Percentiles rank a stretch among this genome's conserved stretches.
Evolutionary conservation across 1,140 invertebrate genomes (phyloP).

Genomic region (Scaptomyza graminum): DNA sequence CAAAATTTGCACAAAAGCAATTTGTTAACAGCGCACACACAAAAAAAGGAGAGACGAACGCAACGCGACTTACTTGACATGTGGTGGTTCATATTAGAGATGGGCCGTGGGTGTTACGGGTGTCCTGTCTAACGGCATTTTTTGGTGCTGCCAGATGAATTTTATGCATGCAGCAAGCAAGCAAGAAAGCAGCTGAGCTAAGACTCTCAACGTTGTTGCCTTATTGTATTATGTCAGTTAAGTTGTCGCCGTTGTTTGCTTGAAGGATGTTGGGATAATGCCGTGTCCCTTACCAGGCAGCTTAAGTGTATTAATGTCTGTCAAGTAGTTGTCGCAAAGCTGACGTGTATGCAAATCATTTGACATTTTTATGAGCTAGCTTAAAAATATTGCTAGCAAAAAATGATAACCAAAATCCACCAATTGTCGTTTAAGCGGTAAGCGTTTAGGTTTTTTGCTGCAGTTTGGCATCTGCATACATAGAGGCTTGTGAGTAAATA

Average conservation of each 20-base stretch:
- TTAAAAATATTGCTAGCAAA: conserved; percentile 13
- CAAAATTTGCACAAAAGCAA: conserved; percentile 79
- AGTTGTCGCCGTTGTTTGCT: conserved; percentile 70
- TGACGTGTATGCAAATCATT: conserved; percentile 81
- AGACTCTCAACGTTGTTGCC: conserved; percentile 52
- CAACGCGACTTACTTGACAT: conserved; percentile 56
- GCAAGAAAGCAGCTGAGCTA: background rate
- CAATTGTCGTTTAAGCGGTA: conserved; percentile 5
- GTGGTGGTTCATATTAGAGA: conserved; percentile 10
- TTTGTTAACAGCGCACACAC: conserved; percentile 60
- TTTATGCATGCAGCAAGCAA: conserved; percentile 46
- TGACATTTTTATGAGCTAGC: conserved; percentile 77
- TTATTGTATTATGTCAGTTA: conserved; percentile 82
- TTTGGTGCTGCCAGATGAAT: conserved; percentile 68
- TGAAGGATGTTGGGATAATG: conserved; percentile 70
- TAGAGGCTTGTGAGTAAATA: conserved; percentile 50
- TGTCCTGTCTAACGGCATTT: conserved; percentile 33
- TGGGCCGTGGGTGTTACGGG: background rate
- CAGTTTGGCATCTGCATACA: background rate
- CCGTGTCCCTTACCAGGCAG: conserved; percentile 69
- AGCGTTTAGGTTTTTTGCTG: conserved; percentile 6
- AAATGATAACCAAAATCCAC: background rate
- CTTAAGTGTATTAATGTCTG: conserved; percentile 82
- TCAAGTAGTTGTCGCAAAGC: conserved; percentile 77
- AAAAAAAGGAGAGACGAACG: conserved; percentile 24